These are phyloP conservation scores for Anneissia japonica DNA, from an alignment of 35 echinoderm and acorn worm species.

Conservation along the genomic window DNA sequence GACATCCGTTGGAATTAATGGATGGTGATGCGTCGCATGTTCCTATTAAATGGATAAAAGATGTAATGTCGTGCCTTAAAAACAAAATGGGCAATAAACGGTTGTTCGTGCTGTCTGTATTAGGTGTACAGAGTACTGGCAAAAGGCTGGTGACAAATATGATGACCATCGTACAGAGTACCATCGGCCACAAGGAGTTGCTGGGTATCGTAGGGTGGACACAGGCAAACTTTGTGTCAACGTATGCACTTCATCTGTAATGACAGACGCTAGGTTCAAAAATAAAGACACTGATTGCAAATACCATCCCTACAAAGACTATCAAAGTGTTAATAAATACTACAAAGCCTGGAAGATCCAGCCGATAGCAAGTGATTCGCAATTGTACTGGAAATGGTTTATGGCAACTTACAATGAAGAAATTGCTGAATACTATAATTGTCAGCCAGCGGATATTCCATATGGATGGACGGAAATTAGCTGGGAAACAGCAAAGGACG, in stretches of 20 bases:
- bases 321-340: not conserved
- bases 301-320: not conserved
- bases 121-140: constrained; percentile 35
- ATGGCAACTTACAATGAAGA: not conserved
- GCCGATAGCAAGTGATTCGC: not conserved
- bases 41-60: constrained; percentile 33
- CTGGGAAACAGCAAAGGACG: not conserved
- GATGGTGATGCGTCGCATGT: constrained; percentile 24
- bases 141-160: too few relatives aligned
- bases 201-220: not conserved
- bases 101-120: constrained; percentile 11
- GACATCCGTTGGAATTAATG: constrained; percentile 29
- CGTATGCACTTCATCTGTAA: not conserved
- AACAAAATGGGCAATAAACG: not conserved
- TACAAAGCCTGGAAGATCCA: not conserved
- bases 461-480: not conserved
- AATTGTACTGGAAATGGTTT: constrained; percentile 42
- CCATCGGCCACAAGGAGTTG: not conserved
- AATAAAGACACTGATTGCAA: not conserved
- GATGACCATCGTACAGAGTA: not conserved
- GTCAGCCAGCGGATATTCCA: not conserved
- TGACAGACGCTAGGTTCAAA: not conserved
- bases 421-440: not conserved
- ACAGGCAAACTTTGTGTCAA: not conserved
- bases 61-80: not conserved